Percentiles rank a stretch among this genome's conserved stretches.
phyloP scores from a whole-genome alignment of 2,888 invertebrate species.

The Oscheius sp. region DNA sequence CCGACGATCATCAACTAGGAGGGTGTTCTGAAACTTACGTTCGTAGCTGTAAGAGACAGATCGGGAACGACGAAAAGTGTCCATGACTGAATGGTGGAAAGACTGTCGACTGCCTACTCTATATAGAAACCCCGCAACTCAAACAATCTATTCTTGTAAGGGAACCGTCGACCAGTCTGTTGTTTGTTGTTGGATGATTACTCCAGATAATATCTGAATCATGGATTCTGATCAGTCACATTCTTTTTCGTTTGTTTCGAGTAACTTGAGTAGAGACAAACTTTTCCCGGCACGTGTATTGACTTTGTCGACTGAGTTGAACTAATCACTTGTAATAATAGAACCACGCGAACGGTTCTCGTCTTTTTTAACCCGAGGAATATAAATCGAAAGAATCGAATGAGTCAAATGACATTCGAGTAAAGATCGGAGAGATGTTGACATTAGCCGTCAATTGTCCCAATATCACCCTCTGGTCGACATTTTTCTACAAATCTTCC shows the following conservation, averaged over 20 bases:
- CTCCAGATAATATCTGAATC: no score
- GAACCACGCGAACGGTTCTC: no score
- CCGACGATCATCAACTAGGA: constrained; percentile 4
- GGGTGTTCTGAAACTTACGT: constrained; percentile 12
- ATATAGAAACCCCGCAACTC: constrained; percentile 3
- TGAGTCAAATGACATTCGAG: no score
- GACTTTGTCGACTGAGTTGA: background rate
- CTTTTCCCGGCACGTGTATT: constrained; percentile 6
- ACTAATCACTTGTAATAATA: constrained; percentile 30
- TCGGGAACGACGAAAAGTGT: constrained; percentile 4
- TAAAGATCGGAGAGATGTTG: no score
- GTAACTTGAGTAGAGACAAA: constrained; percentile 21
- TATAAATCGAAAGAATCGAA: no score
- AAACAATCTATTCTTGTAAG: background rate
- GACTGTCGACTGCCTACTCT: background rate
- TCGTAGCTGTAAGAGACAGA: constrained; percentile 13
- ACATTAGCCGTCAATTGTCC: no score
- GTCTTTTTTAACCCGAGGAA: no score
- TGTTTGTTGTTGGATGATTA: no score
- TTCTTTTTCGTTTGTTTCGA: background rate
- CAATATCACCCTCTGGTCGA: no score
- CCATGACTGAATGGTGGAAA: background rate
- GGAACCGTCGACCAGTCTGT: background rate
- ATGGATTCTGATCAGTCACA: no score
- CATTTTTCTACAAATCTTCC: no score